Base-by-base conservation (phyloP, 2,797 vertebrate species). In the Alectoris magna region DNA sequence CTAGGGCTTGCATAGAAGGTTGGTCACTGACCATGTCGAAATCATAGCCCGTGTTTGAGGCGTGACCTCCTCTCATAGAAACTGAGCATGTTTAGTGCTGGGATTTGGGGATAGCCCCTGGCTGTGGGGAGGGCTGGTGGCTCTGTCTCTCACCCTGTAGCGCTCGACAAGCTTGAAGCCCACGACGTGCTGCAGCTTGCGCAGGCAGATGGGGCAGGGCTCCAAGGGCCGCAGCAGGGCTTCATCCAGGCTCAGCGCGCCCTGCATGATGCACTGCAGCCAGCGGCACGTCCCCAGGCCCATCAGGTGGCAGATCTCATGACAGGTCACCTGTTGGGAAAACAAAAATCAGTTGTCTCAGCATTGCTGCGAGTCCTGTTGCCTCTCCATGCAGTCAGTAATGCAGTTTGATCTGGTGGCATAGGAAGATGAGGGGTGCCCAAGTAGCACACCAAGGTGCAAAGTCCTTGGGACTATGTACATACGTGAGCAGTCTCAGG, bases 191-290 rank as follows among this genome's bases (percentile, higher is more conserved):
- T 98, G 98, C 93, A 98, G 96, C 91, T 98, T 98, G n/a, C 98
- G 34, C 5, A 98, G 95, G 83, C 98, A 98, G 82, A 98, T 96
- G 48, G 98, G 98, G 21, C 98, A 98, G 1, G 96, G 97, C 87
- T 98, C 97, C 82, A 95, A 94, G 2, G 98, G 97, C 73, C 97
- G 69, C 71, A 96, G 87, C 73, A 97, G 90, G 1, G 94, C 96
- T 69, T 98, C 97, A 0, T 98, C 97, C 96, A 97, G 84, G 92
- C 97, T 97, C 76, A 97, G 96, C 0, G 87, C 97, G 0, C 97
- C 98, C 94, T 98, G 98, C 97, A 98, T 97, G 93, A 98, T 90
- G 94, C 98, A 98, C 90, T 97, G 95, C 70, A 98, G 97, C 98
- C 98, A 98, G 77, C 97, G 97, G 55, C 98, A 98, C 11, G 91